Base-by-base conservation (phyloP, 1,140 invertebrate species). In the Arctopsyche grandis region DNA sequence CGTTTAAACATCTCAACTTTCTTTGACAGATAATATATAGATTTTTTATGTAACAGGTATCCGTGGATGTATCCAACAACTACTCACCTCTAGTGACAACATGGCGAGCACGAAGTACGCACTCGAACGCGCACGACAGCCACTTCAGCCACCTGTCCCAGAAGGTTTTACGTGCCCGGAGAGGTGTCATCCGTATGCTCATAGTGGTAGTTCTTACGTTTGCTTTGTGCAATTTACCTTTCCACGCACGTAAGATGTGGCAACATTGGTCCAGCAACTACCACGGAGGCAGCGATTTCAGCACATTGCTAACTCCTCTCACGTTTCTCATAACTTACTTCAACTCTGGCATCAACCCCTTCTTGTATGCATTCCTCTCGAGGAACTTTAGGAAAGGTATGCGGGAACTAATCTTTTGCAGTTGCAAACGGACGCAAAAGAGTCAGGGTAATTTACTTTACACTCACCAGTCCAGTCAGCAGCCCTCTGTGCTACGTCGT, bases 321-420 rank as follows among this genome's bases (percentile, higher is more conserved):
- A 95, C 94, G 9, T 95, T 93, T 86, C 90, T 96, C 56, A 91
- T 95, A 80, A 92, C 94, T 46, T 97, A 95, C 84, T 92, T 93
- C 85, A 96, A 96, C 89, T 95, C 94, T 12, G 95, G 93, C 43
- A 90, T 96, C 75, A 96, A 96, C 87, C 95, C 95, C 0, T 86
- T 96, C 56, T 89, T 96, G 4, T 97, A 97, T 85, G 94, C 94
- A 0, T 93, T 96, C 84, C 89, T 96, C 58, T 96, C 94, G 0
- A 92, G 93, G 70, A 94, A 94, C 84, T 94, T 94, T 84, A 89
- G 92, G 69, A 91, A 91, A 84, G 91, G 91, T 5, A 93, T 93
- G 92, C 86, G 89, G 46, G 92, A 94, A 84, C 86, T 94, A 12
- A 80, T 93, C 4, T 88, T 91, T 63, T 93, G 92, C 84, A 86